Evolutionary conservation across 2,888 invertebrate species (phyloP).

Genomic region (Thymelicus acteon): DNA sequence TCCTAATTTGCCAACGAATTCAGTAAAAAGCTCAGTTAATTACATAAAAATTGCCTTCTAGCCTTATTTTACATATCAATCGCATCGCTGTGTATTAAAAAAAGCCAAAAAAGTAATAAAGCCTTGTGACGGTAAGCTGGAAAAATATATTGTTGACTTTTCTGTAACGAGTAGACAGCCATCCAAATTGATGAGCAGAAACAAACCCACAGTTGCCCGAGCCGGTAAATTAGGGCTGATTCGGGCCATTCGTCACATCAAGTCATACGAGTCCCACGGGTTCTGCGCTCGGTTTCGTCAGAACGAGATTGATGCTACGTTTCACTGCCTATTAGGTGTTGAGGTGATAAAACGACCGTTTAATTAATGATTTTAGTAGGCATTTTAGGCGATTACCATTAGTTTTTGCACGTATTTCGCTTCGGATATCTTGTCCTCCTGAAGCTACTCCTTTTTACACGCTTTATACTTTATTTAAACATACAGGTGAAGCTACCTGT

Average conservation of each 20-base stretch:
- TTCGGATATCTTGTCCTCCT: too few species aligned
- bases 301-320: constrained; percentile 22
- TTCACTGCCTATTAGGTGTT: constrained; percentile 18
- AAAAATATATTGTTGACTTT: constrained; percentile 30
- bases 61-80: background rate
- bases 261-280: constrained; percentile 41
- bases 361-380: constrained; percentile 6
- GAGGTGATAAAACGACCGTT: constrained; percentile 13
- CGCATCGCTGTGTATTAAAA: constrained; percentile 2
- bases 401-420: too few species aligned
- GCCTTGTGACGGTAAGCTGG: background rate
- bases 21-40: background rate
- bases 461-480: too few species aligned
- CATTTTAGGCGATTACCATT: background rate
- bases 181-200: constrained; percentile 31
- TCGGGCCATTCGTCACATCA: constrained; percentile 44
- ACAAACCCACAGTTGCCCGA: constrained; percentile 20
- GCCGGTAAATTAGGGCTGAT: constrained; percentile 34
- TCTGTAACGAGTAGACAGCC: constrained; percentile 29
- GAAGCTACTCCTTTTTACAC: too few species aligned
- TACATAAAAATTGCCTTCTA: background rate
- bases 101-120: background rate
- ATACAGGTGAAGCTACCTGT: too few species aligned
- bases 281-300: constrained; percentile 8
- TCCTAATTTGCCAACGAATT: background rate